phyloP scores from a whole-genome alignment of 1,140 invertebrate species.

The Theocolax elegans region DNA sequence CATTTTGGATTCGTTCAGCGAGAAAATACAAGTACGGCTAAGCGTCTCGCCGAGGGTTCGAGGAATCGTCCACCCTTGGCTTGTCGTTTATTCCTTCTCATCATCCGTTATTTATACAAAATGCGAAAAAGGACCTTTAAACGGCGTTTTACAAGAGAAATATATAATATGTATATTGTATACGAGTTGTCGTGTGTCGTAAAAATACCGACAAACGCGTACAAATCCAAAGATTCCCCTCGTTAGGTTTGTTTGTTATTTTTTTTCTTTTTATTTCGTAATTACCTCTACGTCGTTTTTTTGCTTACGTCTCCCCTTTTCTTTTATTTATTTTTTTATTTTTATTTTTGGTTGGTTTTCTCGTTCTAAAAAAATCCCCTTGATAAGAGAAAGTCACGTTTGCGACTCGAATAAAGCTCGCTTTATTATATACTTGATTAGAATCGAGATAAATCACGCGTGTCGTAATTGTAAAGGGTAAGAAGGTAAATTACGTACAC shows the following conservation, averaged over 20 bases:
- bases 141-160: conserved; percentile 28
- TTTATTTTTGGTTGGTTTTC: not conserved
- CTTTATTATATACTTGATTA: conserved; percentile 21
- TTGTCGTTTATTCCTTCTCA: conserved; percentile 9
- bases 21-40: conserved; percentile 33
- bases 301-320: too few relatives aligned
- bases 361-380: conserved; percentile 2
- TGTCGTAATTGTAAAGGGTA: not conserved
- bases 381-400: conserved; percentile 17
- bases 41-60: not conserved
- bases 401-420: conserved; percentile 11
- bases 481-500: conserved; percentile 4
- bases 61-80: not conserved
- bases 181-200: conserved; percentile 3
- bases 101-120: conserved; percentile 28
- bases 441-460: conserved; percentile 15
- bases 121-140: conserved; percentile 29
- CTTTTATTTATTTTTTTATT: not conserved
- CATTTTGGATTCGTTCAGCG: not conserved
- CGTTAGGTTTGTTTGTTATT: not conserved
- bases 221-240: conserved; percentile 10
- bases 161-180: conserved; percentile 29
- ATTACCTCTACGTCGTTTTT: too few relatives aligned
- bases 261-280: not conserved
- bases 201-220: conserved; percentile 21